Base-by-base conservation (phyloP, 2,113 vertebrate species). In the Mormyrus lacerda region DNA sequence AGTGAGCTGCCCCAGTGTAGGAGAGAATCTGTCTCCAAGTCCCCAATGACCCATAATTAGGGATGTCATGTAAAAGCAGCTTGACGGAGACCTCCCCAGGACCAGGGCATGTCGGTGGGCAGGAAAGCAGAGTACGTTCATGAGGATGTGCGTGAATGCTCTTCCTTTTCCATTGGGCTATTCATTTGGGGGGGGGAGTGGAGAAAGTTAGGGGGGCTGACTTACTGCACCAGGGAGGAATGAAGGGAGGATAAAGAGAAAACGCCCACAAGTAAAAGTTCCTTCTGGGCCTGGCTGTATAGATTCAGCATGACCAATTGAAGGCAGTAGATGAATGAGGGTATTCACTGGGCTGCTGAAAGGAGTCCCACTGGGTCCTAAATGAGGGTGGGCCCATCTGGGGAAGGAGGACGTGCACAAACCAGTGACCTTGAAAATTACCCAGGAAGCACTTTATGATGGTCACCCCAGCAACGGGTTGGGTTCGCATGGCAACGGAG, bases 351-450 rank as follows among this genome's bases (percentile, higher is more conserved):
- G 93, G 90, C 91, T 94, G 92, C 94, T 95, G 94, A 96, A 96
- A 95, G 94, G 93, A 91, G 93, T 93, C 95, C 95, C 91, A 93
- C 94, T 93, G 95, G 93, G 93, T 91, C 84, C 90, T 94, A 93
- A 95, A 94, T 94, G 95, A 94, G 93, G 94, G 93, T 93, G 93
- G 93, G 93, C 95, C 93, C 95, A 94, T 95, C 94, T 94, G 95
- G 93, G 94, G 90, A 93, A 93, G 94, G 93, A 94, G 95, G 94
- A 94, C 94, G 93, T 95, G 94, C 95, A 95, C 94, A 95, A 96
- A 95, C 95, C 95, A 94, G 94, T 96, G 94, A 96, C 95, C 96
- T 96, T 94, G 93, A 95, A 95, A 95, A 95, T 95, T 95, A 95
- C 95, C 93, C 94, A 95, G 95, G 95, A 96, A 95, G 94, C 95